Evolutionary conservation across 1,140 invertebrate species (phyloP), one percentile per base, ranked within the genome.

Genomic region (Protaetia brevitarsis): DNA sequence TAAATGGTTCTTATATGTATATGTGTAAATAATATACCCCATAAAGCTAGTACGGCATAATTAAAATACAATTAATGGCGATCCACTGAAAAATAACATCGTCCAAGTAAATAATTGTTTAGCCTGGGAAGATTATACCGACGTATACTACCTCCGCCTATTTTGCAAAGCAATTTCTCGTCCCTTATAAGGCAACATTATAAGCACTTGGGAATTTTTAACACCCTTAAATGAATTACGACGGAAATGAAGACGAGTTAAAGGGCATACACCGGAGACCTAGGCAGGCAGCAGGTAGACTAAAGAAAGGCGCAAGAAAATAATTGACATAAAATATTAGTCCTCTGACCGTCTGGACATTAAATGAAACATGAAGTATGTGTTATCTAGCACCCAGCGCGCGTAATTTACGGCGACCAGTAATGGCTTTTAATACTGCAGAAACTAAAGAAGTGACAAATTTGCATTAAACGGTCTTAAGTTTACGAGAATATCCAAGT

Each of bases 391-490:
- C 57, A 59, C 57, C 57, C 26, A 59, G 57, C 57, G 26, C 7
- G 57, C 7, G 16, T 59, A 29, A 59, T 59, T 59, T 59, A 59
- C 57, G 57, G 13, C 57, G 26, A n/a, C 29, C 7, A 8, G 13
- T 59, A 59, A 59, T 59, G 29, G 57, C 5, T 59, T 59, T 59
- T 29, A 26, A 59, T 59, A 29, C 26, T 59, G 57, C 30, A 28
- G 57, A 59, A 59, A 59, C 57, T 19, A 59, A 29, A 59, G 57
- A 59, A 59, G 57, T 59, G 57, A 59, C 57, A 59, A 59, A 59
- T 59, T 59, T 59, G 57, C 57, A 59, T 59, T 59, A 59, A 59
- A 59, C 30, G 57, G 57, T 29, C n/a, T 59, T 59, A 59, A 59
- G 57, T 59, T 59, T 59, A 59, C 57, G n/a, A 6, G 26, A 59